Percentiles rank a stretch among this genome's conserved stretches.
phyloP scores from a whole-genome alignment of 2,888 invertebrate genomes.

The Cheilosia urbana region DNA sequence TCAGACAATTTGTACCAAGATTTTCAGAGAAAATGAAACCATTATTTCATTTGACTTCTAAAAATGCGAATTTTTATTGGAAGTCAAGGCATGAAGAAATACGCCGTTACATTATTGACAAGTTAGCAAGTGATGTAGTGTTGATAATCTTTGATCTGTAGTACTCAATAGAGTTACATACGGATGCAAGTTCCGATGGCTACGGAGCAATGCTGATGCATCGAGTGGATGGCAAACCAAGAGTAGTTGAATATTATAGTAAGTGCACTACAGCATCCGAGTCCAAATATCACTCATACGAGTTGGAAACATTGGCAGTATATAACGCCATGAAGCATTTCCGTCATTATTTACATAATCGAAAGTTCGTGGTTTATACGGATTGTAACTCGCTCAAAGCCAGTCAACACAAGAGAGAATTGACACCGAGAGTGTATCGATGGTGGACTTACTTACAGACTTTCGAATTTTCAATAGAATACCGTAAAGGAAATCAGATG shows the following conservation, averaged over 20 bases:
- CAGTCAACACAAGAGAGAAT: constrained; percentile 36
- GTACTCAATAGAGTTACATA: constrained; percentile 70
- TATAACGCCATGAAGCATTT: constrained; percentile 71
- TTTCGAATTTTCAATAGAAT: constrained; percentile 54
- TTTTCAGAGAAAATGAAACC: constrained; percentile 28
- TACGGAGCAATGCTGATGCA: constrained; percentile 49
- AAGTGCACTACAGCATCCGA: constrained; percentile 48
- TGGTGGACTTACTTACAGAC: constrained; percentile 63
- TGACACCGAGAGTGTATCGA: constrained; percentile 48
- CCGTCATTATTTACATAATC: constrained; percentile 62
- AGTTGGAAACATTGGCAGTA: constrained; percentile 75
- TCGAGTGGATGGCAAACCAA: constrained; percentile 31
- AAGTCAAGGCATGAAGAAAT: constrained; percentile 34
- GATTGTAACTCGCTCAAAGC: constrained; percentile 62
- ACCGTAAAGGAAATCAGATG: constrained; percentile 53
- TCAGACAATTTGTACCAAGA: constrained; percentile 29
- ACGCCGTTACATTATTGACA: constrained; percentile 42
- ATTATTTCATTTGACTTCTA: constrained; percentile 21
- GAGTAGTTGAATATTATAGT: constrained; percentile 60
- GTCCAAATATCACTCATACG: constrained; percentile 64
- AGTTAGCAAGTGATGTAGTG: constrained; percentile 60
- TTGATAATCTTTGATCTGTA: constrained; percentile 70
- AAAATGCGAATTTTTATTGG: constrained; percentile 14
- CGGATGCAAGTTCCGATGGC: constrained; percentile 59
- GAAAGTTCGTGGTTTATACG: constrained; percentile 52